Evolutionary conservation across 1,140 invertebrate genomes (phyloP), one percentile per base, ranked within the genome.

Genomic region (Papilio helenus): DNA sequence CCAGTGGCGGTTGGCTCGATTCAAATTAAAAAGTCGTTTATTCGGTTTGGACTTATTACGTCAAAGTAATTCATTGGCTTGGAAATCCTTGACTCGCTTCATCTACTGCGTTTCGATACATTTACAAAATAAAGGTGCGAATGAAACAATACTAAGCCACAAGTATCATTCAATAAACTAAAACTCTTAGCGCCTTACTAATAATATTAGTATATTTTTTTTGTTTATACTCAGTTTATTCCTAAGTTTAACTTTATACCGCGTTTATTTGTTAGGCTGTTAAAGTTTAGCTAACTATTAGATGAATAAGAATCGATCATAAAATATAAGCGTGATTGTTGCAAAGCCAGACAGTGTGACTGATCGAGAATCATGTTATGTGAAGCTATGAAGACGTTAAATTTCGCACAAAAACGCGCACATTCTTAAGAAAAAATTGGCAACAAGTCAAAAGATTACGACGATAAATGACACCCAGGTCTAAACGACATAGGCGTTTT

Each of bases 1-100:
- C 79, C 79, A 73, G 80, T 83, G 85, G 82, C 83, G 83, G 81
- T 80, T 80, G 84, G 84, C 79, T 80, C 79, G 87, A 86, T 88
- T 84, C 82, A 86, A 87, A 89, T 86, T 84, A 83, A 77, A 82
- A 80, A 85, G 84, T 81, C 84, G 80, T 82, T 84, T 83, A 79
- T 82, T 83, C 79, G 81, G 85, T 84, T 85, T 68, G 68, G 65
- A 76, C 72, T 87, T 84, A 84, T 87, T 85, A 85, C 82, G 80
- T 86, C 44, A 74, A 74, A 74, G 72, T 74, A 74, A 26, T 44
- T 74, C 72, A 74, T 26, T 23, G 23, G 72, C 20, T 23, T 18
- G 23, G 44, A 74, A 74, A 74, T 74, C 20, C 34, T 73, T 44
- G 72, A 49, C 49, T 55, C 49, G 49, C 49, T 76, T 46, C 18